These are phyloP conservation scores for Xanthorhoe designata DNA, from an alignment of 2,888 invertebrate species.

Conservation along the genomic window DNA sequence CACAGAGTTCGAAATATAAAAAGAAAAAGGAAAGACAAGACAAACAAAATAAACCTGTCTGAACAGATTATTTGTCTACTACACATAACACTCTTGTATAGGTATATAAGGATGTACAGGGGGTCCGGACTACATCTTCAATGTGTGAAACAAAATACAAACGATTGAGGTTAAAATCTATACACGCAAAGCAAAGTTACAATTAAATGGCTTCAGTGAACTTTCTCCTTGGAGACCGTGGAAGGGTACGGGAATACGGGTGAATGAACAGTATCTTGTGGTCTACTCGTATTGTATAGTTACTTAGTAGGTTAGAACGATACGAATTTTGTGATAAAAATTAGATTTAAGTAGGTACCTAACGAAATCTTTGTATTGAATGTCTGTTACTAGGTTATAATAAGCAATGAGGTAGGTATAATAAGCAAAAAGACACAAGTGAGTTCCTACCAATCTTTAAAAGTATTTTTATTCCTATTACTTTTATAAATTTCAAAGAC, in stretches of 20 bases:
- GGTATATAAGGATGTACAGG: no score
- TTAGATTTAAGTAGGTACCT: no score
- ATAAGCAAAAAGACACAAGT: no score
- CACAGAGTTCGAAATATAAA: background rate
- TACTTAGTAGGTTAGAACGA: background rate
- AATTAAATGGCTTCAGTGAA: slow-evolving; percentile 8
- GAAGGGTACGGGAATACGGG: background rate
- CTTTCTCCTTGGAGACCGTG: background rate
- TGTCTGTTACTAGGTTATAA: no score
- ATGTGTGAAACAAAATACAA: slow-evolving; percentile 6
- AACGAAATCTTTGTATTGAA: no score
- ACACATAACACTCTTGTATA: no score
- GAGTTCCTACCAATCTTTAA: no score
- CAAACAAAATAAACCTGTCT: background rate
- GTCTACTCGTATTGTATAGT: background rate
- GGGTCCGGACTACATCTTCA: no score
- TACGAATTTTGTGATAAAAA: background rate
- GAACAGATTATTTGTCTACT: no score
- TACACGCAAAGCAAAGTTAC: slow-evolving; percentile 1
- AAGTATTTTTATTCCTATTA: no score
- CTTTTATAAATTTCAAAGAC: no score
- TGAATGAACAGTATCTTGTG: background rate
- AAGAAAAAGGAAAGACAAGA: background rate
- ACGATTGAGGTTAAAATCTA: slow-evolving; percentile 5
- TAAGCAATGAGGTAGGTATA: no score